Base-by-base conservation (phyloP, 2,113 vertebrate genomes). In the Tapirus terrestris region DNA sequence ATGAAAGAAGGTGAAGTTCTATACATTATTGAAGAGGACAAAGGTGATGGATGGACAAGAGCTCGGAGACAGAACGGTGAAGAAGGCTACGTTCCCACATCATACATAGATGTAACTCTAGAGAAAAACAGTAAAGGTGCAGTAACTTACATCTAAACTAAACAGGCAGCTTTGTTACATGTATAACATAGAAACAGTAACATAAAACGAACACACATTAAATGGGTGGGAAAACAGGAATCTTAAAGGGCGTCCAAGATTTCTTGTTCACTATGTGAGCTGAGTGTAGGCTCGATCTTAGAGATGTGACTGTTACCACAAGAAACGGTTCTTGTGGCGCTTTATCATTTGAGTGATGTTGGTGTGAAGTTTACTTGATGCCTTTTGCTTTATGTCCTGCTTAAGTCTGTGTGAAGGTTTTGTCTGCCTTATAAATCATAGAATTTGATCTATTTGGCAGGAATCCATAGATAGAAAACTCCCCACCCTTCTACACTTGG, bases 121-220 rank as follows among this genome's bases (percentile, higher is more conserved):
- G 99, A 99, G 99, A 99, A 99, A 99, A 99, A 99, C 99, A 99
- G 99, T 99, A 99, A 99, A 99, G 99, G 99, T 99, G 99, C 99
- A 98, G 99, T 99, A 99, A 99, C 99, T 98, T 99, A 99, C 99
- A 99, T 99, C 99, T 99, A 99, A 99, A 98, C 96, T 98, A 98
- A 98, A 95, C 90, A 92, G 96, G 90, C 98, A 93, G 82, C 97
- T 98, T 98, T 98, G 96, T 98, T n/a, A 89, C 93, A 45, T 96
- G 85, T 84, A 0, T 98, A 97, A 85, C 67, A 81, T 80, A 94
- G 92, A 86, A 88, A 89, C 1, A 89, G 84, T 97, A 97, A 97
- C 84, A 31, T 86, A 94, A 94, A 87, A 86, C 76, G 89, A 88
- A 96, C 97, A 97, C 92, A 89, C 60, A 79, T 45, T 76, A 63